Evolutionary conservation across 2,113 vertebrate species (phyloP), one percentile per base, ranked within the genome.

Genomic region (Andinoacara biseriatus): DNA sequence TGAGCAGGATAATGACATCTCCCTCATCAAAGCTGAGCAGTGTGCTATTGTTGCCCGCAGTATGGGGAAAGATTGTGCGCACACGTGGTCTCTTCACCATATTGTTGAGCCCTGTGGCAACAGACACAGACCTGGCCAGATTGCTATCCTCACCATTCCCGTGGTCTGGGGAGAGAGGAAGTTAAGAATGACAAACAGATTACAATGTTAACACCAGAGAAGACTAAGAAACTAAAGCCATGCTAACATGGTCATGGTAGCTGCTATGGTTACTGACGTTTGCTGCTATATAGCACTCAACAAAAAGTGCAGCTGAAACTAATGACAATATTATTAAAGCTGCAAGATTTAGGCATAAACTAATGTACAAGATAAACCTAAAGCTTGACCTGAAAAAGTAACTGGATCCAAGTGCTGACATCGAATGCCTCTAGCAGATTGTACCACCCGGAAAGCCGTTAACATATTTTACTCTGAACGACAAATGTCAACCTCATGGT

Each of bases 41-140:
- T 0, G 97, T 99, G 92, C 85, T 96, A 92, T 97, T 97, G 82
- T 79, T 94, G 26, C 96, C 97, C 0, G 97, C 96, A 0, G 95
- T 95, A 75, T 99, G 98, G 0, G 98, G 97, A 89, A 99, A 99
- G 88, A 99, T 97, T 82, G 98, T 98, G 88, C 94, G 97, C 9
- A 99, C 97, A 56, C 97, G 97, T 58, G 96, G 97, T 92, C 95
- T 96, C 82, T 96, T 97, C 84, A 96, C 96, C 49, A 96, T 94
- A 54, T 97, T 96, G 49, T 99, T 98, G 22, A 99, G 94, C 18
- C 98, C 98, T 0, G 98, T 96, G 35, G 98, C 96, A 7, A 99
- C 96, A 0, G 98, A 99, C 82, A 97, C 95, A 0, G 97, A 98
- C 61, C 97, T 95, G 2, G 92, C 92, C 15, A 99, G 92, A 76